Conservation (phyloP, 2,113 vertebrate genomes). For the Nyctereutes procyonoides region DNA sequence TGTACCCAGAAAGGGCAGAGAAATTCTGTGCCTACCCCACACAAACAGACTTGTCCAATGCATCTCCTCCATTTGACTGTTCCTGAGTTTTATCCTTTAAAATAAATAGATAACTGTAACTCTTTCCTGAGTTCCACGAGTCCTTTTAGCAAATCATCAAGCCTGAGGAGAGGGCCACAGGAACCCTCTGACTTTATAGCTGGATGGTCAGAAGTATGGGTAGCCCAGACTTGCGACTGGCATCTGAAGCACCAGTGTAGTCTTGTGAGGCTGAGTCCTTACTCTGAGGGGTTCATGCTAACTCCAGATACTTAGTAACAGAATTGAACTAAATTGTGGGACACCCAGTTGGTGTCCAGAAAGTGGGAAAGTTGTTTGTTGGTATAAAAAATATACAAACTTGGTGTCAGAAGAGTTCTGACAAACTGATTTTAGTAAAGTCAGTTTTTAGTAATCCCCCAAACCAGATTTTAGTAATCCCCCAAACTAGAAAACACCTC, state of each 20-base stretch:
- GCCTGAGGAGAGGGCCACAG: not conserved
- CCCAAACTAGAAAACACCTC: not conserved
- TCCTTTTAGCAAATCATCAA: not conserved
- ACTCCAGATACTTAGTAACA: not conserved
- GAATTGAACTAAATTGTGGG: not conserved
- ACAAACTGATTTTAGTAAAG: not conserved
- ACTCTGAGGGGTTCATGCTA: not conserved
- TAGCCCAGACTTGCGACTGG: not conserved
- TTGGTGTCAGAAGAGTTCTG: not conserved
- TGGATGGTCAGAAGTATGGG: not conserved
- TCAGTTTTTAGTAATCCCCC: not conserved
- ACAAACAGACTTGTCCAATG: not conserved
- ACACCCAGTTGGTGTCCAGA: not conserved
- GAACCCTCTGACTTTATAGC: not conserved
- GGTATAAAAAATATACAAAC: not conserved
- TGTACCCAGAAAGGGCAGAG: not conserved
- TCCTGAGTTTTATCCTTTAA: not conserved
- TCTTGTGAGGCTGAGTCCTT: not conserved
- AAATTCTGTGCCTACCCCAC: not conserved
- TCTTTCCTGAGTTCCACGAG: not conserved
- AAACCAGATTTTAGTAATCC: not conserved
- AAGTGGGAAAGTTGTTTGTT: not conserved
- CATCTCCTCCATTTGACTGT: no score
- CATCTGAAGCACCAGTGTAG: not conserved
- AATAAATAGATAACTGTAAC: not conserved